Evolutionary conservation across 2,888 invertebrate species (phyloP).

Genomic region (Imbricaverruca yamaguchii): DNA sequence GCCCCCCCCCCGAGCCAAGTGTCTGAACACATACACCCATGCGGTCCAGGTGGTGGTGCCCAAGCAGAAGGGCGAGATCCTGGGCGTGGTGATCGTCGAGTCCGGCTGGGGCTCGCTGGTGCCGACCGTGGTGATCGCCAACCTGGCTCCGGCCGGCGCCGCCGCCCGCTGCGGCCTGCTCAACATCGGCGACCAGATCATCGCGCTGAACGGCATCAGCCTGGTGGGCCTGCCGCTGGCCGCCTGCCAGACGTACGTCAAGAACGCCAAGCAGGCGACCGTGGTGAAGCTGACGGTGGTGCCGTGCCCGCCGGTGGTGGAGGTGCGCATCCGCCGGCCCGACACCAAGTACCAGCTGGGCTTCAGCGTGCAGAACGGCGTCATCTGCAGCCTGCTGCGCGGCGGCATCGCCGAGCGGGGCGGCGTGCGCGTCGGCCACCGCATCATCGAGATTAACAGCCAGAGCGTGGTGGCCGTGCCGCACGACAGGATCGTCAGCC

Average conservation of each 20-base stretch:
- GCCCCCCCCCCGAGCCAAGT: too few species aligned
- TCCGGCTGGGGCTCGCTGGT: constrained; percentile 99
- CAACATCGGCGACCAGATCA: constrained; percentile 99
- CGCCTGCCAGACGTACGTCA: constrained; percentile 97
- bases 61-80: constrained; percentile 93
- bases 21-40: too few species aligned
- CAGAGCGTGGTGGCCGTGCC: constrained; percentile 99
- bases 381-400: constrained; percentile 94
- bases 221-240: constrained; percentile 95
- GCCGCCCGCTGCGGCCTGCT: constrained; percentile 96
- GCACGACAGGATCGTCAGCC: constrained; percentile 98
- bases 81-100: constrained; percentile 98
- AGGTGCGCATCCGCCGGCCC: constrained; percentile 97
- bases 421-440: constrained; percentile 95
- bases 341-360: constrained; percentile 99
- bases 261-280: constrained; percentile 91
- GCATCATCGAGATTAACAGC: constrained; percentile 99
- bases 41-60: constrained; percentile 81
- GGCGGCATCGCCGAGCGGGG: constrained; percentile 99
- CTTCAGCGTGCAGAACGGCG: constrained; percentile 99
- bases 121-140: constrained; percentile 98
- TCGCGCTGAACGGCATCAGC: constrained; percentile 97
- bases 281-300: constrained; percentile 98
- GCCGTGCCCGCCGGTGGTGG: constrained; percentile 98
- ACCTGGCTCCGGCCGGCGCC: constrained; percentile 91